These are phyloP conservation scores for Nephila pilipes DNA, from an alignment of 1,140 invertebrate species.

Conservation along the genomic window DNA sequence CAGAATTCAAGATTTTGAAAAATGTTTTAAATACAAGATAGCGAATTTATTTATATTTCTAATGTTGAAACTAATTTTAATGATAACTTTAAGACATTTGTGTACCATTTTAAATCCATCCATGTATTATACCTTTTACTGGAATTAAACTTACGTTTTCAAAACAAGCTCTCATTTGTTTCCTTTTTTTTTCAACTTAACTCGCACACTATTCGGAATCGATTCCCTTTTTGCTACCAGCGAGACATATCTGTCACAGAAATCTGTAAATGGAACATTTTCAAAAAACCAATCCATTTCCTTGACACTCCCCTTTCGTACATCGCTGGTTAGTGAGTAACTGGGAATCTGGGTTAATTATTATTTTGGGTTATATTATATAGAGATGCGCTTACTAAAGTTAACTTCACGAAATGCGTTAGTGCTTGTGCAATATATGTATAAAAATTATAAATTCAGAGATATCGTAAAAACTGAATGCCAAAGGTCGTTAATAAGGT, in stretches of 20 bases:
- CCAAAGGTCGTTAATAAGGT: conserved; percentile 39
- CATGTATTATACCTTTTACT: not conserved
- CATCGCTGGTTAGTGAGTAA: not conserved
- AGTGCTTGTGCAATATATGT: not conserved
- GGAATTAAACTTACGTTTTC: conserved; percentile 19
- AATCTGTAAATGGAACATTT: not conserved
- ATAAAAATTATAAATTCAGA: not conserved
- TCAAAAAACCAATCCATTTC: not conserved
- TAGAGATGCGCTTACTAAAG: not conserved
- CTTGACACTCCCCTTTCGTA: not conserved
- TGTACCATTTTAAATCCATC: not conserved
- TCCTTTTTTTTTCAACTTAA: conserved; percentile 6
- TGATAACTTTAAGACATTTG: not conserved
- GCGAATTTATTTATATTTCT: not conserved
- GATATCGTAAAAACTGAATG: not conserved
- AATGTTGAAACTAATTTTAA: not conserved
- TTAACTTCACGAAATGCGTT: not conserved
- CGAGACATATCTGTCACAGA: not conserved
- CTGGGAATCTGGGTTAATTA: not conserved
- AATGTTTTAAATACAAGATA: not conserved
- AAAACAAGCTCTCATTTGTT: not conserved
- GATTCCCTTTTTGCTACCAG: conserved; percentile 1
- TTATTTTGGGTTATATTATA: not conserved
- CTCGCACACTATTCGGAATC: not conserved
- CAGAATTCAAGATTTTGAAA: not conserved